Percentiles rank a stretch among this genome's conserved stretches.
Evolutionary conservation across 1,140 invertebrate genomes (phyloP).

Genomic region (Pseudomyrmex dendroicus): DNA sequence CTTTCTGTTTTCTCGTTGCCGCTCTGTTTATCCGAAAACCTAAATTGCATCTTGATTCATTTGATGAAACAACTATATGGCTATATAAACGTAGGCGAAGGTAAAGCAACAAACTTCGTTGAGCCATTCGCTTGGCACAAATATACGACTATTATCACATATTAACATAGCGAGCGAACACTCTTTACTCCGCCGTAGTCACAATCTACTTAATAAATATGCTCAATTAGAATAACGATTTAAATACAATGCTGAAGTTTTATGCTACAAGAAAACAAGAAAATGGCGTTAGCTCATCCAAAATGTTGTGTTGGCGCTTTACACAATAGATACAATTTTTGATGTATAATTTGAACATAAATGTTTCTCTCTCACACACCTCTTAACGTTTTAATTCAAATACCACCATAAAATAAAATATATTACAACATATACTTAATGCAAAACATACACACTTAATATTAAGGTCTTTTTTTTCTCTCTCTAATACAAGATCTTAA

Average conservation of each 20-base stretch:
- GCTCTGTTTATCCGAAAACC: neutral
- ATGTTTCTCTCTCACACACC: too few species aligned
- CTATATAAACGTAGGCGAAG: neutral
- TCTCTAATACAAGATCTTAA: too few species aligned
- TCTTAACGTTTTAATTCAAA: too few species aligned
- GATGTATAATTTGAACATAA: too few species aligned
- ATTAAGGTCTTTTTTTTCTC: too few species aligned
- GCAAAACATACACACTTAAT: too few species aligned
- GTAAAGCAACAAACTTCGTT: conserved; percentile 33
- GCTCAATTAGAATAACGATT: neutral
- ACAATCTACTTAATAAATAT: conserved; percentile 6
- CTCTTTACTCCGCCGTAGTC: neutral
- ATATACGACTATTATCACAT: conserved; percentile 28
- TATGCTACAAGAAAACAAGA: too few species aligned
- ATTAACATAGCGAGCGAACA: conserved; percentile 17
- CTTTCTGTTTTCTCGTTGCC: neutral
- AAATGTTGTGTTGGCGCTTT: too few species aligned
- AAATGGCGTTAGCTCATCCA: too few species aligned
- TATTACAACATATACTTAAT: too few species aligned
- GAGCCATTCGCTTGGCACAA: conserved; percentile 37
- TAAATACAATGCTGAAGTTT: neutral
- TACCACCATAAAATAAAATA: too few species aligned
- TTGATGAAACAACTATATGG: conserved; percentile 2
- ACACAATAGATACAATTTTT: too few species aligned
- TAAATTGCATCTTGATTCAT: neutral